Conservation (phyloP, 2,113 vertebrate species). For the Platycercus adscitus region DNA sequence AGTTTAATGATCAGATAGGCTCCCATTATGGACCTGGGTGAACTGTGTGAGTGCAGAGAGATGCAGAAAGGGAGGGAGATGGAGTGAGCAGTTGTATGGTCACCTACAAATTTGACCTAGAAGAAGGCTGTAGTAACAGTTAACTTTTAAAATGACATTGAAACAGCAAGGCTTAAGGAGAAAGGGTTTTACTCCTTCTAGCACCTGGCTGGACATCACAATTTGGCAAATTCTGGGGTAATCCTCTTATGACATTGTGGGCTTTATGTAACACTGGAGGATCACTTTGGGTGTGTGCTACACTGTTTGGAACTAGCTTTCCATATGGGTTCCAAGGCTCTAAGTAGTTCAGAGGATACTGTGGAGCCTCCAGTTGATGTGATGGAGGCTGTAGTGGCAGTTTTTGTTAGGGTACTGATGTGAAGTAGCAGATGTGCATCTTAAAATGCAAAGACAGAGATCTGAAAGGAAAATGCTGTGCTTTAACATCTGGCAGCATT, state of each 20-base stretch:
- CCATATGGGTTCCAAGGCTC: fast-evolving
- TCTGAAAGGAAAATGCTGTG: neutral
- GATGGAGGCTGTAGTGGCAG: neutral
- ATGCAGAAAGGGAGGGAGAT: neutral
- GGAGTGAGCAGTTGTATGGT: neutral
- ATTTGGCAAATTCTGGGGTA: neutral
- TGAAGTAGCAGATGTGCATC: fast-evolving
- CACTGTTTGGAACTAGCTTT: neutral
- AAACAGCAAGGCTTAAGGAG: neutral
- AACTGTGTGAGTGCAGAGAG: fast-evolving
- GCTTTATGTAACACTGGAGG: neutral
- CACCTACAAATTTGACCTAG: neutral
- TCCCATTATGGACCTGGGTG: neutral
- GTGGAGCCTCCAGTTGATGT: neutral
- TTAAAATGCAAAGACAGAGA: fast-evolving
- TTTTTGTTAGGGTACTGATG: fast-evolving
- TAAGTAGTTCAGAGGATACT: neutral
- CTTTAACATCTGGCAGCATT: fast-evolving
- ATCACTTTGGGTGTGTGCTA: fast-evolving
- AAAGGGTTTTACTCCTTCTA: neutral
- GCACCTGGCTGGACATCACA: neutral
- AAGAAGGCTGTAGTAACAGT: neutral
- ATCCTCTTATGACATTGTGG: neutral
- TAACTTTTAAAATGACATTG: neutral
- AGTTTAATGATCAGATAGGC: fast-evolving